These are phyloP conservation scores for Pristis pectinata DNA, from an alignment of 2,797 vertebrate genomes.

Conservation along the genomic window DNA sequence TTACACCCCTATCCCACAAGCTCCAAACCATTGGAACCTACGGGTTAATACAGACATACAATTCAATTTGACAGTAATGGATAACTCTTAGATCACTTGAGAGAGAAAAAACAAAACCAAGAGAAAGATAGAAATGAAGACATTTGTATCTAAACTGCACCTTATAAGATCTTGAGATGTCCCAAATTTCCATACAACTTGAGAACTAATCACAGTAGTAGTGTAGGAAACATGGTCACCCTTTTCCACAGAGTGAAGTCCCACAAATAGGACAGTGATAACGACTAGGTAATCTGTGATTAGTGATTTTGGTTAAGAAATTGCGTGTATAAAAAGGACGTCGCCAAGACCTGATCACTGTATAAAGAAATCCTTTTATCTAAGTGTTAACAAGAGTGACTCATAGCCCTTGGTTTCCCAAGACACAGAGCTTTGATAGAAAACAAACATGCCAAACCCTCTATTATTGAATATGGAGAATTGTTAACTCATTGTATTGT, in stretches of 20 bases:
- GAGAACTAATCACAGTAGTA: too few relatives aligned
- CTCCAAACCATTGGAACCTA: background rate
- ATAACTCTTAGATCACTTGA: background rate
- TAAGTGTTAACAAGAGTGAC: background rate
- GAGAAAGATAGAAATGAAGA: too few relatives aligned
- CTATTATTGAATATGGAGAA: background rate
- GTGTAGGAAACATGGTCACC: too few relatives aligned
- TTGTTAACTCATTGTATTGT: background rate
- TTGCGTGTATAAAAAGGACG: too few relatives aligned
- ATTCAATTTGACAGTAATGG: background rate
- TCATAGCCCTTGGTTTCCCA: background rate
- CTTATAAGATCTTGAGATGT: too few relatives aligned
- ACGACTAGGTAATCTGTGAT: too few relatives aligned
- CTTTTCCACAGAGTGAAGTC: too few relatives aligned
- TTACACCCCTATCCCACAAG: background rate
- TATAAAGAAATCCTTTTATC: background rate
- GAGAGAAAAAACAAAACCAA: too few relatives aligned
- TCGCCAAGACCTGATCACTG: background rate
- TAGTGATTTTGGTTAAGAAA: too few relatives aligned
- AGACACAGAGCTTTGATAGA: background rate
- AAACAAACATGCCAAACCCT: background rate
- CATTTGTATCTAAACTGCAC: too few relatives aligned
- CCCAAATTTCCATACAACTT: too few relatives aligned
- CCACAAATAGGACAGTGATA: too few relatives aligned
- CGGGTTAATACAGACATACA: background rate